Conservation (phyloP, 2,888 invertebrate species). For the Oasisia sp. region DNA sequence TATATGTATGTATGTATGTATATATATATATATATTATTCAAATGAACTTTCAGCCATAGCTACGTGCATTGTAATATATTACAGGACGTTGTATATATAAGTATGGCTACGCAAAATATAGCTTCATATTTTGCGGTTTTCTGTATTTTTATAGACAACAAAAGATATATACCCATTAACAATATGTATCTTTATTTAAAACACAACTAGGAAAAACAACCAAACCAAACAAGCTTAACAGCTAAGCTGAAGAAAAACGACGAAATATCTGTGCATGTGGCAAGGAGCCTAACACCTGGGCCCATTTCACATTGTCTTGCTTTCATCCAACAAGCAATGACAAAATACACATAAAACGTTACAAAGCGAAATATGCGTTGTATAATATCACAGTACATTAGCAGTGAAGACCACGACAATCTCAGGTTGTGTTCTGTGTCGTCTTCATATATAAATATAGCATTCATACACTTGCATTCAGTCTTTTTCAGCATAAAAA, state of each 20-base stretch:
- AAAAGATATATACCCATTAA: background rate
- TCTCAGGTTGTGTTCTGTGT: background rate
- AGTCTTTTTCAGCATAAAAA: too few species aligned
- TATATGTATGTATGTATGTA: too few species aligned
- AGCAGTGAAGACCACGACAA: background rate
- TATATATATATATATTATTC: too few species aligned
- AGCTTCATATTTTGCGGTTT: background rate
- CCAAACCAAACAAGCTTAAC: background rate
- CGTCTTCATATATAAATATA: background rate
- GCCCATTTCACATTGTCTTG: background rate
- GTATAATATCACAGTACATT: background rate
- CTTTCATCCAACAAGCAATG: background rate
- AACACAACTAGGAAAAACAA: background rate
- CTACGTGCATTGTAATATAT: background rate
- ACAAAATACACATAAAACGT: background rate
- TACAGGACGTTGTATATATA: background rate
- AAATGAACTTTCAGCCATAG: too few species aligned
- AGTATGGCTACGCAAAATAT: background rate
- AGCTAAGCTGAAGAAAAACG: background rate
- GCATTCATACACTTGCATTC: background rate
- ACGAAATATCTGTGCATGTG: background rate
- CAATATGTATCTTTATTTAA: conserved; percentile 10
- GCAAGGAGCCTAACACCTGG: background rate
- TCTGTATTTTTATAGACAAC: background rate
- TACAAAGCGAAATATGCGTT: background rate